These are phyloP conservation scores for Potorous gilbertii DNA, from an alignment of 2,797 vertebrate genomes.

Conservation along the genomic window DNA sequence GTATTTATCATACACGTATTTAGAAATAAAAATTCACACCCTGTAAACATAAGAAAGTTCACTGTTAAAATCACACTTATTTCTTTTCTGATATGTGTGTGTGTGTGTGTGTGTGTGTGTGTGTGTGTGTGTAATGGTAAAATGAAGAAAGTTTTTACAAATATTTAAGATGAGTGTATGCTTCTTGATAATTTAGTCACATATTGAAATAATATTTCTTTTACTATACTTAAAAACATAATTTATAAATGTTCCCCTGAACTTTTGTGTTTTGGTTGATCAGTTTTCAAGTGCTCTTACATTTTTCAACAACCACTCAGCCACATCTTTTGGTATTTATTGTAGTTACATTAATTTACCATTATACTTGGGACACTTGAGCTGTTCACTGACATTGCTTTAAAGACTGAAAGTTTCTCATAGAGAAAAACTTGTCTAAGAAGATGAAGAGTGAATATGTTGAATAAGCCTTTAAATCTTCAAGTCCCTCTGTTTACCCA, in stretches of 20 bases:
- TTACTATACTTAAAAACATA: constrained; percentile 29
- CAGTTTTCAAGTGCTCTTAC: not conserved
- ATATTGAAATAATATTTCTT: constrained; percentile 24
- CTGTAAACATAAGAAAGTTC: not conserved
- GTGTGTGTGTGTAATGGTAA: not conserved
- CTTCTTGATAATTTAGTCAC: constrained; percentile 18
- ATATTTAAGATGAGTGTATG: constrained; percentile 33
- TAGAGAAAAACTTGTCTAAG: constrained; percentile 1
- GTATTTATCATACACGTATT: not conserved
- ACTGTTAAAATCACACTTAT: not conserved
- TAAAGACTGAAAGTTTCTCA: constrained; percentile 7
- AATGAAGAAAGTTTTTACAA: not conserved
- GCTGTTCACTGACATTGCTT: not conserved
- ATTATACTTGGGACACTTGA: not conserved
- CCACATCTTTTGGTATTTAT: constrained; percentile 48
- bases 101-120: too few relatives aligned
- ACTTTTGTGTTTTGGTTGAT: constrained; percentile 36
- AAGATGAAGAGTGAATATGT: constrained; percentile 24
- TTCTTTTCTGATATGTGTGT: not conserved
- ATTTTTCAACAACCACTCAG: not conserved
- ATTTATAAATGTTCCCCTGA: constrained; percentile 11
- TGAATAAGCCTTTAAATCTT: constrained; percentile 30
- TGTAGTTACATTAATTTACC: constrained; percentile 21
- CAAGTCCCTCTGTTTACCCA: not conserved
- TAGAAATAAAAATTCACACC: not conserved